phyloP scores from a whole-genome alignment of 2,113 vertebrate genomes.

The Fulica atra region DNA sequence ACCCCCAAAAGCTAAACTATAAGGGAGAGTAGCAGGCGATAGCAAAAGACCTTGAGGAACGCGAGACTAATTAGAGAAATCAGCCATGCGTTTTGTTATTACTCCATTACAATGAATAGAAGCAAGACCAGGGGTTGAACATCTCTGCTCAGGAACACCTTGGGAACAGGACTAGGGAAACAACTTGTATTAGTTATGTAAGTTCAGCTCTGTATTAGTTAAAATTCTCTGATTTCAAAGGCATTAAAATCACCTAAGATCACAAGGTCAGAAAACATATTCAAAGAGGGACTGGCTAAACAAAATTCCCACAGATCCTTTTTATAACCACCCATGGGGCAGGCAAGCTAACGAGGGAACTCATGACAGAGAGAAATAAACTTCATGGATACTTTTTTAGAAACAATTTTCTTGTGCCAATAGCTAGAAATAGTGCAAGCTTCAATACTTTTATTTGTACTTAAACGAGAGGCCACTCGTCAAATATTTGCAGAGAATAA shows the following conservation, averaged over 20 bases:
- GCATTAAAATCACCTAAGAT: not conserved
- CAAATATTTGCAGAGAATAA: slow-evolving; percentile 24
- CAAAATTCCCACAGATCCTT: not conserved
- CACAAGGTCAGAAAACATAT: not conserved
- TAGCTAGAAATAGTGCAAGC: slow-evolving; percentile 9
- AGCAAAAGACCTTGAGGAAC: slow-evolving; percentile 59
- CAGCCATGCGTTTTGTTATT: slow-evolving; percentile 64
- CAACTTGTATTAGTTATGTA: slow-evolving; percentile 45
- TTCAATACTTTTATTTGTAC: slow-evolving; percentile 37
- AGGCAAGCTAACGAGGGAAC: not conserved
- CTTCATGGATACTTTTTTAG: slow-evolving; percentile 9
- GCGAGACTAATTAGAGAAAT: slow-evolving; percentile 66
- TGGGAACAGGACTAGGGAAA: slow-evolving; percentile 23
- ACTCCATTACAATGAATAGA: slow-evolving; percentile 45
- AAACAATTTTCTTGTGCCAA: not conserved
- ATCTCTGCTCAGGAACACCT: slow-evolving; percentile 12
- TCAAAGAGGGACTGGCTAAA: not conserved
- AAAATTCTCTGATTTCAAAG: not conserved
- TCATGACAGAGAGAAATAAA: not conserved
- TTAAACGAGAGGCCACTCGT: slow-evolving; percentile 8
- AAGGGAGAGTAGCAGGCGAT: not conserved
- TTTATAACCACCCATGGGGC: not conserved
- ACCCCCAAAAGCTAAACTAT: not conserved
- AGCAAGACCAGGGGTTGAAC: slow-evolving; percentile 51
- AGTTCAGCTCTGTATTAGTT: not conserved